These are phyloP conservation scores for Heterodera schachtii DNA, from an alignment of 1,140 invertebrate species.

Conservation along the genomic window DNA sequence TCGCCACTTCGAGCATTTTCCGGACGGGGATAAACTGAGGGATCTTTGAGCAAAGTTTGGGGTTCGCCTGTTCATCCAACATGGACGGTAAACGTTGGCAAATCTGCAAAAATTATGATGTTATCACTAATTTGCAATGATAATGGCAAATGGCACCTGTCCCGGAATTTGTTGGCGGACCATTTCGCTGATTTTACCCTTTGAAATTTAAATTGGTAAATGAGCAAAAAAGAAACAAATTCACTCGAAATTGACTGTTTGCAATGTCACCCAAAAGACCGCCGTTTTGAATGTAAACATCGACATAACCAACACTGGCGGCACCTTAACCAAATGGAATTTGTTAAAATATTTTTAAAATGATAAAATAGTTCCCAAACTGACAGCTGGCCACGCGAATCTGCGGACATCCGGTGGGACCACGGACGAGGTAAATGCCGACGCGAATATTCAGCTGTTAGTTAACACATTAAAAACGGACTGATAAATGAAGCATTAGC, in stretches of 20 bases:
- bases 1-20: slow-evolving; percentile 53
- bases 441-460: slow-evolving; percentile 44
- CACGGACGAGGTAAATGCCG: slow-evolving; percentile 51
- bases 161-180: slow-evolving; percentile 52
- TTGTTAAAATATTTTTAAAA: not conserved
- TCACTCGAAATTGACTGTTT: slow-evolving; percentile 61
- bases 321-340: slow-evolving; percentile 8
- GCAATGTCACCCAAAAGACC: slow-evolving; percentile 63
- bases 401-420: slow-evolving; percentile 47
- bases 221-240: not conserved
- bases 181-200: slow-evolving; percentile 56
- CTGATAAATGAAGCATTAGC: not conserved
- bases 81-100: slow-evolving; percentile 54
- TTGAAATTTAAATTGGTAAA: not conserved
- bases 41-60: slow-evolving; percentile 49
- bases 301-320: slow-evolving; percentile 57
- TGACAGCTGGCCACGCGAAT: slow-evolving; percentile 52
- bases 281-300: slow-evolving; percentile 64
- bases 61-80: slow-evolving; percentile 59
- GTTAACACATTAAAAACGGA: not conserved
- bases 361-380: slow-evolving; percentile 14
- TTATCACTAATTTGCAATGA: not conserved
- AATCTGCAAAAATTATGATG: slow-evolving; percentile 31
- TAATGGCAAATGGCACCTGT: not conserved
- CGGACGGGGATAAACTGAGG: slow-evolving; percentile 57